A percentile compares a stretch with the other conserved stretches of the same genome.
Conservation (phyloP, 2,113 vertebrate species). For the Falco punctatus region DNA sequence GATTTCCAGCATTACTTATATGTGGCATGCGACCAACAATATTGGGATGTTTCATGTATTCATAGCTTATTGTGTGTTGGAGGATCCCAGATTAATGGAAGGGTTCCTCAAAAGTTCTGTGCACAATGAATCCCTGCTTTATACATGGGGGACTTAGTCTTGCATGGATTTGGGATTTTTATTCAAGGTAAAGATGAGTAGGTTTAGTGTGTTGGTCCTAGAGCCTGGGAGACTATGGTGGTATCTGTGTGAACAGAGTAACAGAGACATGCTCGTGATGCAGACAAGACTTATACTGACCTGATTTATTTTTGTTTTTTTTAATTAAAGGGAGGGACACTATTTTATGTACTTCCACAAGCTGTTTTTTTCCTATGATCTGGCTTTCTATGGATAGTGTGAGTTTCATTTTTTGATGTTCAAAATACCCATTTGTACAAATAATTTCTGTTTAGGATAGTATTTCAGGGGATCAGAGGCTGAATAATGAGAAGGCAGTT, state of each 20-base stretch:
- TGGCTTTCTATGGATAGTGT: background rate
- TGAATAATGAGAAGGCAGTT: background rate
- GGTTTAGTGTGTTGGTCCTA: background rate
- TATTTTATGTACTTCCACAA: background rate
- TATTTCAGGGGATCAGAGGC: background rate
- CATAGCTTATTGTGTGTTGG: background rate
- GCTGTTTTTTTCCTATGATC: background rate
- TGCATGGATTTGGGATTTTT: background rate
- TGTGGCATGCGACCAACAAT: accelerated
- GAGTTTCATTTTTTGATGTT: background rate
- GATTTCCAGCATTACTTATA: background rate
- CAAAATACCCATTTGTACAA: background rate
- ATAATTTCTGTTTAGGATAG: background rate
- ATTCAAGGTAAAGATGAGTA: background rate
- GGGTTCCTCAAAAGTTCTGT: background rate
- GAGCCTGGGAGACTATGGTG: background rate
- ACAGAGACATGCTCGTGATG: background rate
- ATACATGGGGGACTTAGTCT: background rate
- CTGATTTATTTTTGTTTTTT: background rate
- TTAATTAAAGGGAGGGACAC: background rate
- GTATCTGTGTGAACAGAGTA: background rate
- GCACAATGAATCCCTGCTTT: background rate
- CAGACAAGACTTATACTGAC: background rate
- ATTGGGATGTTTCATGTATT: background rate
- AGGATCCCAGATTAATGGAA: background rate